Conservation (phyloP, 2,113 vertebrate species). For the Megaleporinus macrocephalus region DNA sequence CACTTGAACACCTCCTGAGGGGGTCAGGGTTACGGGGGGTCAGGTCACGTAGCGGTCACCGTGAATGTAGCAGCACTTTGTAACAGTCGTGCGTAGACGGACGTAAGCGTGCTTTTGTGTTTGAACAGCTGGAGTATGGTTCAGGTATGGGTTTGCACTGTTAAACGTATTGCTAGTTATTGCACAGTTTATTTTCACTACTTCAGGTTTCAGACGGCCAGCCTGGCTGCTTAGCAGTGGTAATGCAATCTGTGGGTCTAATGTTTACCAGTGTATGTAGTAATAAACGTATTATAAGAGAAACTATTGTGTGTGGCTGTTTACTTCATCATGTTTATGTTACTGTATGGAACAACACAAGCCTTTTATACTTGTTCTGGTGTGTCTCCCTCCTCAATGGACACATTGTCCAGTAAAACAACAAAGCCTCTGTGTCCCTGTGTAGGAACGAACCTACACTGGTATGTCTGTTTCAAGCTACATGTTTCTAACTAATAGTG, state of each 20-base stretch:
- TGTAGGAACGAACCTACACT: not conserved
- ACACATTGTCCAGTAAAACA: conserved; percentile 39
- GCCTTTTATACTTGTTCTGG: not conserved
- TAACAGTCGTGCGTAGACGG: not conserved
- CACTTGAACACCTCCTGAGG: not conserved
- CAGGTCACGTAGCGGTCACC: not conserved
- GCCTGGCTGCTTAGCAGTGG: not conserved
- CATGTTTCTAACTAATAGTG: too few species aligned
- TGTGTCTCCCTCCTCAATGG: conserved; percentile 5
- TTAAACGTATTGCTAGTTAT: not conserved
- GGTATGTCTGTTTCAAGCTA: not conserved
- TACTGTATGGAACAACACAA: not conserved
- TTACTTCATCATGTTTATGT: not conserved
- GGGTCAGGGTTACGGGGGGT: not conserved
- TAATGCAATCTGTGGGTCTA: not conserved
- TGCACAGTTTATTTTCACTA: not conserved
- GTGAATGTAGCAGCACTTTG: conserved; percentile 1
- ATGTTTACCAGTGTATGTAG: not conserved
- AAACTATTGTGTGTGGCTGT: not conserved
- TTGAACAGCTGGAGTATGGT: too few species aligned
- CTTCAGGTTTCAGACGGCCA: not conserved
- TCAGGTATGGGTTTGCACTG: too few species aligned
- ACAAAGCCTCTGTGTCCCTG: conserved; percentile 18
- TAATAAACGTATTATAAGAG: not conserved
- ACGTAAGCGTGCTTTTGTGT: not conserved